Conservation (phyloP, 2,888 invertebrate genomes). For the Baronia brevicornis region DNA sequence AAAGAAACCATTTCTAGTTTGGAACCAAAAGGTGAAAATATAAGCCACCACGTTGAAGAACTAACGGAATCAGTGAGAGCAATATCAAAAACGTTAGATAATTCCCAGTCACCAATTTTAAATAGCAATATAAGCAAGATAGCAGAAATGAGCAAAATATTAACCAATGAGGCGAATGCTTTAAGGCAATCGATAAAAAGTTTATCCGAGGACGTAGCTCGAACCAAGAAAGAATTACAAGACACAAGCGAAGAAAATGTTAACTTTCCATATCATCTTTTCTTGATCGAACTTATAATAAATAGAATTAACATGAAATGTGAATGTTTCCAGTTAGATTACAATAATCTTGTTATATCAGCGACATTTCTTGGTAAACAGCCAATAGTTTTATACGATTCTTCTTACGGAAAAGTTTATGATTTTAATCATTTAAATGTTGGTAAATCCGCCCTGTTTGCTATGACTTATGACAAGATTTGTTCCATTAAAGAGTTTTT, state of each 20-base stretch:
- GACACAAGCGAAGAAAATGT: slow-evolving; percentile 33
- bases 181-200: slow-evolving; percentile 53
- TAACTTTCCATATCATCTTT: slow-evolving; percentile 61
- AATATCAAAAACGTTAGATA: slow-evolving; percentile 29
- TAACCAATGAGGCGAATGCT: slow-evolving; percentile 59
- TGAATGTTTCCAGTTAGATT: slow-evolving; percentile 62
- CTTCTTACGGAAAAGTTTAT: slow-evolving; percentile 52
- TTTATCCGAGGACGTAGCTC: slow-evolving; percentile 47
- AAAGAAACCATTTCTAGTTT: slow-evolving; percentile 28
- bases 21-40: slow-evolving; percentile 33
- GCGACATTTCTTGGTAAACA: slow-evolving; percentile 57
- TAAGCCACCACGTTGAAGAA: slow-evolving; percentile 39
- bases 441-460: slow-evolving; percentile 62
- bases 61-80: slow-evolving; percentile 36
- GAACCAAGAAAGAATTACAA: slow-evolving; percentile 43
- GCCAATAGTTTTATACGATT: slow-evolving; percentile 56
- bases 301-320: slow-evolving; percentile 70
- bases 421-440: slow-evolving; percentile 52
- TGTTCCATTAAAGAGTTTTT: slow-evolving; percentile 53
- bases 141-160: slow-evolving; percentile 51
- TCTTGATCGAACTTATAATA: slow-evolving; percentile 59
- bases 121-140: slow-evolving; percentile 55
- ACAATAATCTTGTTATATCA: slow-evolving; percentile 57
- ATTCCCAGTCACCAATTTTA: slow-evolving; percentile 28
- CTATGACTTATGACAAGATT: slow-evolving; percentile 68